Evolutionary conservation across 2,888 invertebrate species (phyloP), one percentile per base, ranked within the genome.

Genomic region (Rhingia campestris): DNA sequence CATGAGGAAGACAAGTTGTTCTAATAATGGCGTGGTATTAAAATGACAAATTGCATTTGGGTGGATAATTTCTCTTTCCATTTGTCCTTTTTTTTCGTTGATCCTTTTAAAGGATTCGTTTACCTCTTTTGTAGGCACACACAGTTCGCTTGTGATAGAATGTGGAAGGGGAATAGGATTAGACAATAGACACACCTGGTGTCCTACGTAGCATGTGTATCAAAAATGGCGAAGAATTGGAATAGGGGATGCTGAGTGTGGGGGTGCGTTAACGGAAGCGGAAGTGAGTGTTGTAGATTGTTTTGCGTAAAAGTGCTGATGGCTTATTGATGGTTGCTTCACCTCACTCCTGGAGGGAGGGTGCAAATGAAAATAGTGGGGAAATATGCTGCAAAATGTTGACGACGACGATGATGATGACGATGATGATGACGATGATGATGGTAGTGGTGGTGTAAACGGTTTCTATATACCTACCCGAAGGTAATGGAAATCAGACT

Each of bases 11-110:
- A 84, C 84, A 84, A 70, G 74, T 84, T 74, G 75, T 59, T 70
- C 80, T 84, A 84, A 84, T 80, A 84, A 80, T 74, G 56, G 74
- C 64, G 43, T 43, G 85, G 80, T 86, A 86, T 86, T 84, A 79
- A 86, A 82, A 87, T 87, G 86, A 87, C 86, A 86, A 87, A 87
- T 87, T 81, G 81, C 86, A 86, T 87, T 86, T 86, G 81, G 79
- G 74, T 77, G 84, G 69, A 86, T 86, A 84, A 86, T 80, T 74
- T 82, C 82, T 64, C 66, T 73, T 47, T 74, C 64, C 32, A 33
- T 32, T 72, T 22, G 61, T 41, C 7, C 39, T 54, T 51, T 47
- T 47, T 45, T 37, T 30, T 6, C 47, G 22, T 0, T 10, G 41
- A 5, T 37, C 6, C 12, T 66, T 56, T 66, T 59, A 12, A 12